Evolutionary conservation across 2,113 vertebrate species (phyloP).

Genomic region (Struthio camelus): DNA sequence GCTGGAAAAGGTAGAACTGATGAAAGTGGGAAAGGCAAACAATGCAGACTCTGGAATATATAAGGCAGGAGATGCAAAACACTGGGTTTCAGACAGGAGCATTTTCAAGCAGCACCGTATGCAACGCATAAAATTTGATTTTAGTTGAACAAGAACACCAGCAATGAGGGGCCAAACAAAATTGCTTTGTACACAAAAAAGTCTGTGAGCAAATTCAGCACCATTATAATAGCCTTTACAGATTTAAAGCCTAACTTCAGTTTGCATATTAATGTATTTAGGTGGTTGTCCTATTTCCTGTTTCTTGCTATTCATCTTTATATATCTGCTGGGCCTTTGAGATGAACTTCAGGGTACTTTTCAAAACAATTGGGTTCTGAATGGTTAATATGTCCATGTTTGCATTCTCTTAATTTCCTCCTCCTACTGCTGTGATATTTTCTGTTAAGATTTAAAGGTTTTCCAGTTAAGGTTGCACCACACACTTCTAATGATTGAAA

Average conservation of each 20-base stretch:
- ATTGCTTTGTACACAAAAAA: not conserved
- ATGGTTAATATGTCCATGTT: not conserved
- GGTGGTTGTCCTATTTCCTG: not conserved
- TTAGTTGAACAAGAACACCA: conserved; percentile 14
- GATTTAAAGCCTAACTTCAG: not conserved
- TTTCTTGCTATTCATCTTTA: not conserved
- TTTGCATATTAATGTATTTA: not conserved
- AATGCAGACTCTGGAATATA: not conserved
- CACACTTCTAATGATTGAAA: not conserved
- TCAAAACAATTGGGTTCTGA: not conserved
- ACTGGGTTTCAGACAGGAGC: not conserved
- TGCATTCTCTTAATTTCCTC: not conserved
- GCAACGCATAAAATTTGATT: conserved; percentile 7
- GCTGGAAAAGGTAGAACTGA: not conserved
- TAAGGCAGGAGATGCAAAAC: not conserved
- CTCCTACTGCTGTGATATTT: not conserved
- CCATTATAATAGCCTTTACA: not conserved
- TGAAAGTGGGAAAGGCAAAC: not conserved
- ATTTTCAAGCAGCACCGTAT: not conserved
- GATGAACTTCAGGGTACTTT: not conserved
- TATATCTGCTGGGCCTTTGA: not conserved
- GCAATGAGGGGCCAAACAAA: not conserved
- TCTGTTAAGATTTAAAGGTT: not conserved
- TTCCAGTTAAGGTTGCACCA: not conserved
- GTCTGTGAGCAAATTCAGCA: not conserved